A percentile compares a stretch with the other conserved stretches of the same genome.
Conservation (phyloP, 1,140 invertebrate genomes). For the Musca vetustissima region DNA sequence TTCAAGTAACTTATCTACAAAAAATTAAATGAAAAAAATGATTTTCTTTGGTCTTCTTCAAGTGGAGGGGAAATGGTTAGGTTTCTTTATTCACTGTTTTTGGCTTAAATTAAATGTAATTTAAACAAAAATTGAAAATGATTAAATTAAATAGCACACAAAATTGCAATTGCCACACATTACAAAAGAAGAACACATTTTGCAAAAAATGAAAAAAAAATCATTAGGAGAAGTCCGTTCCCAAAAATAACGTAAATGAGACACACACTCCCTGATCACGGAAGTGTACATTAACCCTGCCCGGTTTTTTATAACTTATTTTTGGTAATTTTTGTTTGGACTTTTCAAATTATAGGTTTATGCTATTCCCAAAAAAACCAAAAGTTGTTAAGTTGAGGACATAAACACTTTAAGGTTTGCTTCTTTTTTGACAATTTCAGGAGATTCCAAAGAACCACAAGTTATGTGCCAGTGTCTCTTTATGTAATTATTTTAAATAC, state of each 20-base stretch:
- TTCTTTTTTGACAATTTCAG: neutral
- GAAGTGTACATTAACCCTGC: neutral
- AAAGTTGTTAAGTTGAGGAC: conserved; percentile 13
- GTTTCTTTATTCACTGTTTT: conserved; percentile 1
- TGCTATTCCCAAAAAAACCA: too few relatives aligned
- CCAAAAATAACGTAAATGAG: too few relatives aligned
- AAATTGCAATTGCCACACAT: neutral
- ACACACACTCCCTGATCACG: neutral
- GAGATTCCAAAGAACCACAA: neutral
- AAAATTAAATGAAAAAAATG: neutral
- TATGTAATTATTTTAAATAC: conserved; percentile 2
- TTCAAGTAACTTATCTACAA: conserved; percentile 3
- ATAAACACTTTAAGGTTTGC: conserved; percentile 7
- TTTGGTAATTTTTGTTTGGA: neutral
- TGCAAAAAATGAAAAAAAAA: too few relatives aligned
- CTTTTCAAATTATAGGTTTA: conserved; percentile 6
- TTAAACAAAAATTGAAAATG: conserved; percentile 10
- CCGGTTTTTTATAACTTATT: neutral
- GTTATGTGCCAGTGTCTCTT: neutral
- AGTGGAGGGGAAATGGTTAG: neutral
- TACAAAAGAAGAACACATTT: neutral
- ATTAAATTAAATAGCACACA: neutral
- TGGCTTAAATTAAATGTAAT: conserved; percentile 21
- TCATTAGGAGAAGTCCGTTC: too few relatives aligned
- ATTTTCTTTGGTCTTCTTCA: neutral